phyloP scores from a whole-genome alignment of 1,140 invertebrate species.

The Drosophila kurseongensis region DNA sequence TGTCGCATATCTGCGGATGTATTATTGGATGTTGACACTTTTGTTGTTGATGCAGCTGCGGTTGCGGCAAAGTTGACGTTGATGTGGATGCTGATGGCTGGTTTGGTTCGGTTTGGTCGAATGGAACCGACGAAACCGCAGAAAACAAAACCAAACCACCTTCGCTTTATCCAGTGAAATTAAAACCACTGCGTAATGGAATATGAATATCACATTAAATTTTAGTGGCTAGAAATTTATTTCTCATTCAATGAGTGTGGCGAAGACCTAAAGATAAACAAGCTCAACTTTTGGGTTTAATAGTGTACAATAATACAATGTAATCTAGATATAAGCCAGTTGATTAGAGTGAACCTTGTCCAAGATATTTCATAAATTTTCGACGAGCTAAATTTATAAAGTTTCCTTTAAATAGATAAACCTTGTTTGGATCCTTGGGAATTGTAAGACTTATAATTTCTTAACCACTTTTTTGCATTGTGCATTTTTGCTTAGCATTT shows the following conservation, averaged over 20 bases:
- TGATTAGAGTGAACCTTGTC: background rate
- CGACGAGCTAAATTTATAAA: too few species aligned
- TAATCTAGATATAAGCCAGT: background rate
- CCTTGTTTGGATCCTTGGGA: too few species aligned
- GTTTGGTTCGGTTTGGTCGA: constrained; percentile 15
- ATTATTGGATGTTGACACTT: constrained; percentile 31
- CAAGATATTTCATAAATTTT: too few species aligned
- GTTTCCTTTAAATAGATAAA: too few species aligned
- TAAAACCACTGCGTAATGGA: background rate
- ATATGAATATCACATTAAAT: constrained; percentile 30
- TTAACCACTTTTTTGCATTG: too few species aligned
- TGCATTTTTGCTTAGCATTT: too few species aligned
- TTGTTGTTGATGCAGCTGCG: constrained; percentile 47
- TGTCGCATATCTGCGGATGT: constrained; percentile 37
- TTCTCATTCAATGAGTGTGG: constrained; percentile 23
- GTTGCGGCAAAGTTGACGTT: constrained; percentile 34
- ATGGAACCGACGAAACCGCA: constrained; percentile 4
- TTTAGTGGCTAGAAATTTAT: constrained; percentile 37
- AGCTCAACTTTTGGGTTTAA: background rate
- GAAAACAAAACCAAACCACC: constrained; percentile 5
- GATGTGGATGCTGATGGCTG: constrained; percentile 36
- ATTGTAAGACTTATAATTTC: too few species aligned
- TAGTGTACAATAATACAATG: background rate
- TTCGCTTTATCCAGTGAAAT: background rate
- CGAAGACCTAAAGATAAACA: background rate